A percentile compares a stretch with the other conserved stretches of the same genome.
These are phyloP conservation scores for Smutsia temminckii DNA, from an alignment of 2,797 vertebrate species.

Conservation along the genomic window DNA sequence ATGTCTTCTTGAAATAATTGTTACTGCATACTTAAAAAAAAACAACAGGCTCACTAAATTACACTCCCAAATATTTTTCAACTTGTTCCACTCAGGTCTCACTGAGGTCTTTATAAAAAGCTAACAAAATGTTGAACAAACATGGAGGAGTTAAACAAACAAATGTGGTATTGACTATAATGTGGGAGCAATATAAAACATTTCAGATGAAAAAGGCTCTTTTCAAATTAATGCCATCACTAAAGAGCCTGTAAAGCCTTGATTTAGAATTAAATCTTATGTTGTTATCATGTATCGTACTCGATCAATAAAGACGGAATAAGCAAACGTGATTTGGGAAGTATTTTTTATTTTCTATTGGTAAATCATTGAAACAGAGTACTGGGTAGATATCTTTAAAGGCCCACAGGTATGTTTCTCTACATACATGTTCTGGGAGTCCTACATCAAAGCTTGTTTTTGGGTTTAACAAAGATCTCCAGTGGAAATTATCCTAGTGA, in stretches of 20 bases:
- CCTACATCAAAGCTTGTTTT: neutral
- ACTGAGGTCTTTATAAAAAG: neutral
- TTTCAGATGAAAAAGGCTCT: slow-evolving; percentile 21
- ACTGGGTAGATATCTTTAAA: neutral
- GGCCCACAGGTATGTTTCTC: neutral
- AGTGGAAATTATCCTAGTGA: neutral
- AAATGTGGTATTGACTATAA: neutral
- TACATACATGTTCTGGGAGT: neutral
- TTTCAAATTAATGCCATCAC: slow-evolving; percentile 41
- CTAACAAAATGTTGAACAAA: slow-evolving; percentile 18
- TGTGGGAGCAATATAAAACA: neutral
- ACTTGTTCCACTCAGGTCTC: slow-evolving; percentile 31
- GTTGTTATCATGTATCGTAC: slow-evolving; percentile 13
- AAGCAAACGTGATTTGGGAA: neutral
- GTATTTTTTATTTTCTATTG: neutral
- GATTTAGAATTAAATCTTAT: slow-evolving; percentile 40
- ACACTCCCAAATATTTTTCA: neutral
- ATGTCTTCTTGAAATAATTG: slow-evolving; percentile 55
- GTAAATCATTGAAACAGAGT: slow-evolving; percentile 21
- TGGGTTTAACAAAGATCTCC: neutral
- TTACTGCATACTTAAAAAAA: neutral
- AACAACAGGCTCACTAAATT: neutral
- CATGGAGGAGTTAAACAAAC: slow-evolving; percentile 4
- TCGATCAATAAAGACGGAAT: slow-evolving; percentile 11
- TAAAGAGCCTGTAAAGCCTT: slow-evolving; percentile 39